Percentiles rank a stretch among this genome's conserved stretches.
Conservation (phyloP, 1,140 invertebrate species). For the Cyrtorhinus lividipennis region DNA sequence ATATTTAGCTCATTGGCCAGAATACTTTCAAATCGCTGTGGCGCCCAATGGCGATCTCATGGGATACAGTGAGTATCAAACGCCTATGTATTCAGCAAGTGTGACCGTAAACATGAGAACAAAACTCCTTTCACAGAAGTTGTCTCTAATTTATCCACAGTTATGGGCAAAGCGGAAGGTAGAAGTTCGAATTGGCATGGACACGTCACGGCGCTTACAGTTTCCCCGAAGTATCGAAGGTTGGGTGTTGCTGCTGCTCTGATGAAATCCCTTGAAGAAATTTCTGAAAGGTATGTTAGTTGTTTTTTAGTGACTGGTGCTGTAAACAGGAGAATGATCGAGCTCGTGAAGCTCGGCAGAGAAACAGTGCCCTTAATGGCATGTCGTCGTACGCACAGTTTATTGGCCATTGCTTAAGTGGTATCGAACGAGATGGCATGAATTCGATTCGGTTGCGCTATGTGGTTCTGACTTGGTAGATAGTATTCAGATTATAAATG, state of each 20-base stretch:
- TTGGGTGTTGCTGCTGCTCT: slow-evolving; percentile 80
- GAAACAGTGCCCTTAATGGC: not conserved
- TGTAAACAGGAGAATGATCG: not conserved
- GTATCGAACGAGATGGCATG: too few species aligned
- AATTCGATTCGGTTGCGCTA: too few species aligned
- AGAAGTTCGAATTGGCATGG: slow-evolving; percentile 93
- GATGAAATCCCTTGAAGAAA: slow-evolving; percentile 91
- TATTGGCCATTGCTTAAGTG: not conserved
- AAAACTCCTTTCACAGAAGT: not conserved
- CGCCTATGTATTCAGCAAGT: not conserved
- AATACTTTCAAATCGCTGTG: slow-evolving; percentile 95
- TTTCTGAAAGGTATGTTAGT: slow-evolving; percentile 74
- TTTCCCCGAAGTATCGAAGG: slow-evolving; percentile 83
- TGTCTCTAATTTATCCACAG: slow-evolving; percentile 37
- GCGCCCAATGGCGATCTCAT: slow-evolving; percentile 90
- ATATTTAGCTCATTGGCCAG: slow-evolving; percentile 97
- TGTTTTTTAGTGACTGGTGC: not conserved
- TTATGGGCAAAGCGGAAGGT: slow-evolving; percentile 98
- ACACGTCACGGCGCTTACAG: slow-evolving; percentile 93
- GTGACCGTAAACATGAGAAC: not conserved
- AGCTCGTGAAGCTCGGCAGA: not conserved
- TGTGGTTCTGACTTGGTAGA: too few species aligned
- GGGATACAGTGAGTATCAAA: slow-evolving; percentile 80
- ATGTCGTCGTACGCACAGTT: not conserved
- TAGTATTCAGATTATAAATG: too few species aligned